These are phyloP conservation scores for Halichoerus grypus DNA, from an alignment of 2,113 vertebrate genomes.

Conservation along the genomic window DNA sequence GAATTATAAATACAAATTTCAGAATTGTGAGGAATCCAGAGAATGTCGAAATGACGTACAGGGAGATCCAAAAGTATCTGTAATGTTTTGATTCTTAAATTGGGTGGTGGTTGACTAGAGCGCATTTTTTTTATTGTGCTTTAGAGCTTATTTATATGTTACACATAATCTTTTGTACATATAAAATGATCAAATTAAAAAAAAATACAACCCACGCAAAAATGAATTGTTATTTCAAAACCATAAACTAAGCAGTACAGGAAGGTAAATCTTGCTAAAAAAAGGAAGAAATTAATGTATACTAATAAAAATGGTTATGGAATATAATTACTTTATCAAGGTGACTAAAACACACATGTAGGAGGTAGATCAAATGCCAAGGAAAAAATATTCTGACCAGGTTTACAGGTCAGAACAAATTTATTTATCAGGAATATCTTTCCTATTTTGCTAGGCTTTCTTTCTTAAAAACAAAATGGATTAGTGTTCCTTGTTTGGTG, in stretches of 20 bases:
- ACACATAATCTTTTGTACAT: background rate
- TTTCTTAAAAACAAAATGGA: slow-evolving; percentile 21
- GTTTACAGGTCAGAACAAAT: background rate
- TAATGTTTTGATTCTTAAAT: background rate
- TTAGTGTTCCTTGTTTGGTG: background rate
- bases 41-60: background rate
- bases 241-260: background rate
- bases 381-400: background rate
- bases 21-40: background rate
- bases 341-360: background rate
- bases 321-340: background rate
- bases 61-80: background rate
- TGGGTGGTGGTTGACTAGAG: background rate
- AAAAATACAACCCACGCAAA: background rate
- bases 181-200: slow-evolving; percentile 18
- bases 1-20: background rate
- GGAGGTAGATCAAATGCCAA: background rate
- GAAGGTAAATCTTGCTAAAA: slow-evolving; percentile 16
- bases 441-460: background rate
- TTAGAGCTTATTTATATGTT: background rate
- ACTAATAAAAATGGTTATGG: background rate
- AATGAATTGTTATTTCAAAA: background rate
- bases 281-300: background rate
- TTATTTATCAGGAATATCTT: background rate
- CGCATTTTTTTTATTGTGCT: background rate